Evolutionary conservation across 2,797 vertebrate species (phyloP), one percentile per base, ranked within the genome.

Genomic region (Rhyacichthys aspro): DNA sequence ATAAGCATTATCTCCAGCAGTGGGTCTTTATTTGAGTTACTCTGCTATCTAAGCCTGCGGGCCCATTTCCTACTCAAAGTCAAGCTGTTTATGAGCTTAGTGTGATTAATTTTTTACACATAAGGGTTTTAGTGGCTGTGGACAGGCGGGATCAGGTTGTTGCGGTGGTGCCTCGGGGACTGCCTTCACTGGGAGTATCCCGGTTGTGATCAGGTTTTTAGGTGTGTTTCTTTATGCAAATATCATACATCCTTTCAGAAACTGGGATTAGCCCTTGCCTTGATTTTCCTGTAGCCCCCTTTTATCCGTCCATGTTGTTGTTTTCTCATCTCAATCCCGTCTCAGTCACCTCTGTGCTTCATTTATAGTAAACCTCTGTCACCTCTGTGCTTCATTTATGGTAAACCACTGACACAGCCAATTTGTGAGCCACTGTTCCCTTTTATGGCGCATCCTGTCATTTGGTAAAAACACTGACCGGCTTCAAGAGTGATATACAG

Each of bases 11-110:
- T 83, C 74, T 83, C 44, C 58, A 56, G 67, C 71, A 67, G 61
- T 32, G 71, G 69, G 55, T 70, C 77, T 83, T 81, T 81, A 76
- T 76, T 82, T 28, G 8, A 58, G 63, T 68, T 55, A 43, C 53
- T 36, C 33, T 38, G 57, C 59, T 46, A 17, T 67, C 73, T 53
- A 45, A 55, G 70, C 72, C 56, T 8, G 54, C 17, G 19, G 68
- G 63, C 42, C 11, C 9, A 33, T 41, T 59, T 46, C 44, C 48
- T 10, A 45, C 39, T 48, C 39, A 59, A 71, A 79, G 64, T 67
- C 55, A 38, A 75, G 75, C 78, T 84, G 74, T 86, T 86, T 74
- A 80, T 73, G 71, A 70, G 78, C 57, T 72, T 72, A 60, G 4
- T 11, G 7, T 65, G 71, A 81, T 83, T 81, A 11, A 74, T 80